These are phyloP conservation scores for Otis tarda DNA, from an alignment of 2,113 vertebrate genomes.

Conservation along the genomic window DNA sequence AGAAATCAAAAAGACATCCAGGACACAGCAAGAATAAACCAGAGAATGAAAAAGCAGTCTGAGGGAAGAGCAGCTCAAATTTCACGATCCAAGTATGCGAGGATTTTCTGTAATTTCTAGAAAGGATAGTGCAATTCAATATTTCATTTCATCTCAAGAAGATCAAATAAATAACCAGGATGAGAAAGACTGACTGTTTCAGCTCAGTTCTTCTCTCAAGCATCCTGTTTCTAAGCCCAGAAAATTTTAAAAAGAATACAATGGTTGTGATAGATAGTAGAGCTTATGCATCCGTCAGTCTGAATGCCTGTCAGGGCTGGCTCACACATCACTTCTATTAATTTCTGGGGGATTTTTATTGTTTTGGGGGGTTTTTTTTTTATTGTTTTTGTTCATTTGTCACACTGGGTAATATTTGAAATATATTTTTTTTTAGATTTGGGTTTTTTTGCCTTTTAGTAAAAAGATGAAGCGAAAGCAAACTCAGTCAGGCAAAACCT, in stretches of 20 bases:
- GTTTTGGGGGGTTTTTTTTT: not conserved
- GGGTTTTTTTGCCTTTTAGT: not conserved
- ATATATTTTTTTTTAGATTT: not conserved
- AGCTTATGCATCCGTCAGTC: not conserved
- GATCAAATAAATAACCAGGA: not conserved
- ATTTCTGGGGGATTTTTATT: not conserved
- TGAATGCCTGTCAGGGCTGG: not conserved
- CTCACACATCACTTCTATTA: not conserved
- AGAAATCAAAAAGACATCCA: not conserved
- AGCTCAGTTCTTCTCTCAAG: not conserved
- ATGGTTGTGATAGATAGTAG: not conserved
- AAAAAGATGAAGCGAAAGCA: not conserved
- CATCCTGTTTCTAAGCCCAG: not conserved
- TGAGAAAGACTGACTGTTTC: not conserved
- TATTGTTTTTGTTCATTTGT: not conserved
- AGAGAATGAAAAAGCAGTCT: not conserved
- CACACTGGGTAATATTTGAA: not conserved
- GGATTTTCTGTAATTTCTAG: conserved; percentile 13
- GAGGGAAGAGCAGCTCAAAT: not conserved
- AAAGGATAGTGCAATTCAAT: not conserved
- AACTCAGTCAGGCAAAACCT: not conserved
- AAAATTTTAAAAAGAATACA: not conserved
- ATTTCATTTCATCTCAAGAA: not conserved
- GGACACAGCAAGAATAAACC: not conserved
- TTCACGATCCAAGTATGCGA: not conserved